Percentiles rank a stretch among this genome's conserved stretches.
phyloP scores from a whole-genome alignment of 2,113 vertebrate genomes.

The Lepidothrix coronata region DNA sequence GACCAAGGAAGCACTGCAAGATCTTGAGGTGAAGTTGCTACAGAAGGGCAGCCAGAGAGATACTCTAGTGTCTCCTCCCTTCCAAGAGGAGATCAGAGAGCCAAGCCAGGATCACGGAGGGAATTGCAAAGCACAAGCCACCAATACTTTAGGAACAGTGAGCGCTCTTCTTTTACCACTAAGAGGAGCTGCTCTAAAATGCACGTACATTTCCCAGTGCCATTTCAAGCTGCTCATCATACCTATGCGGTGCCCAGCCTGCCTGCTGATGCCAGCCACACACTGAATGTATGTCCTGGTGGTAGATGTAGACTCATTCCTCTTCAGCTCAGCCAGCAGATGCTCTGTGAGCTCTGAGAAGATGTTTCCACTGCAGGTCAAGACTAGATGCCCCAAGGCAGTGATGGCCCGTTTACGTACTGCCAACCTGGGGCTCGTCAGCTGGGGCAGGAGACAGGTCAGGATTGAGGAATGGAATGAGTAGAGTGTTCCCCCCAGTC shows the following conservation, averaged over 20 bases:
- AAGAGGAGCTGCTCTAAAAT: neutral
- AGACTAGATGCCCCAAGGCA: slow-evolving; percentile 88
- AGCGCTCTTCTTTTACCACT: neutral
- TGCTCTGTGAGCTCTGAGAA: slow-evolving; percentile 90
- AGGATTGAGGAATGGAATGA: slow-evolving; percentile 90
- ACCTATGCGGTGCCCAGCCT: slow-evolving; percentile 92
- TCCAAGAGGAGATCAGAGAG: neutral
- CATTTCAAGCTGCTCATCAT: slow-evolving; percentile 10
- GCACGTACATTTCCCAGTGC: fast-evolving
- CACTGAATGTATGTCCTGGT: slow-evolving; percentile 92
- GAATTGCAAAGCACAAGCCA: neutral
- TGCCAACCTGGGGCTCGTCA: slow-evolving; percentile 89
- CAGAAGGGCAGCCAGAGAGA: neutral
- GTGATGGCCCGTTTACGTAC: slow-evolving; percentile 91
- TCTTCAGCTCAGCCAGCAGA: slow-evolving; percentile 77
- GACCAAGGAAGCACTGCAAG: neutral
- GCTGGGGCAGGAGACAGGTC: slow-evolving; percentile 87
- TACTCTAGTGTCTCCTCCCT: neutral
- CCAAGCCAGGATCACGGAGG: neutral
- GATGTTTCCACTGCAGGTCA: slow-evolving; percentile 85
- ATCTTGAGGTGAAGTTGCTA: neutral
- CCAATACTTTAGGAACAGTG: neutral
- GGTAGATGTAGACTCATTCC: slow-evolving; percentile 76
- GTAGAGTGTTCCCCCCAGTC: slow-evolving; percentile 84
- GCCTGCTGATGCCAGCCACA: slow-evolving; percentile 86